Percentiles rank a stretch among this genome's conserved stretches.
These are phyloP conservation scores for Enteromius afrohamiltoni DNA, from an alignment of 2,797 vertebrate species.

Conservation along the genomic window DNA sequence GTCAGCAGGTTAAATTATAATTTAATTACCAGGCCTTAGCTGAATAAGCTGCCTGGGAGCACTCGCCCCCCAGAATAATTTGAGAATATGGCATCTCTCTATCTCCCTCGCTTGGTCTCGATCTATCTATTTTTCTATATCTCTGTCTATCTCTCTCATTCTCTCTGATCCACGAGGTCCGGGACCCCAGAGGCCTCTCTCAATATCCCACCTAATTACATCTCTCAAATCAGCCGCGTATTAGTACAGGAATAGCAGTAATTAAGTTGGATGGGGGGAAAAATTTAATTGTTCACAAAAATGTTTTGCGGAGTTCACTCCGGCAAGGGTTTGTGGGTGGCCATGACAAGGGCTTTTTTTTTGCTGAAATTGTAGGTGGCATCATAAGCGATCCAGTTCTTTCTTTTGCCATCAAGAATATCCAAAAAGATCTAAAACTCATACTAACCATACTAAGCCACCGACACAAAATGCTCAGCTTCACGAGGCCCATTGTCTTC, in stretches of 20 bases:
- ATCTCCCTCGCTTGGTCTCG: conserved; percentile 75
- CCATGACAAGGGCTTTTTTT: conserved; percentile 54
- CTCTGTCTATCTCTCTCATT: conserved; percentile 63
- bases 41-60: conserved; percentile 96
- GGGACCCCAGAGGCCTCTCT: conserved; percentile 77
- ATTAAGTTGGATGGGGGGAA: conserved; percentile 76
- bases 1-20: conserved; percentile 97
- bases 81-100: conserved; percentile 93
- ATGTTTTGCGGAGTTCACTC: conserved; percentile 60
- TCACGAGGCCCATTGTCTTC: conserved; percentile 33
- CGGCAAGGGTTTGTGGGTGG: conserved; percentile 51
- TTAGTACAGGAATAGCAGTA: conserved; percentile 79
- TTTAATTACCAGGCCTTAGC: conserved; percentile 98
- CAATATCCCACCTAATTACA: conserved; percentile 84
- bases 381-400: background rate
- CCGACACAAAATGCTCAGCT: background rate
- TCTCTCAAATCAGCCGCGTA: conserved; percentile 76
- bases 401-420: background rate
- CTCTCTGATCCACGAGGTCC: conserved; percentile 75
- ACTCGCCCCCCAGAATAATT: conserved; percentile 94
- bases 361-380: background rate
- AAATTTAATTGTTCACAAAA: conserved; percentile 69
- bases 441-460: background rate
- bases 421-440: background rate
- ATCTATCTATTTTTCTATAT: conserved; percentile 65